phyloP scores from a whole-genome alignment of 2,888 invertebrate species.

The Parapristionchus giblindavisi region DNA sequence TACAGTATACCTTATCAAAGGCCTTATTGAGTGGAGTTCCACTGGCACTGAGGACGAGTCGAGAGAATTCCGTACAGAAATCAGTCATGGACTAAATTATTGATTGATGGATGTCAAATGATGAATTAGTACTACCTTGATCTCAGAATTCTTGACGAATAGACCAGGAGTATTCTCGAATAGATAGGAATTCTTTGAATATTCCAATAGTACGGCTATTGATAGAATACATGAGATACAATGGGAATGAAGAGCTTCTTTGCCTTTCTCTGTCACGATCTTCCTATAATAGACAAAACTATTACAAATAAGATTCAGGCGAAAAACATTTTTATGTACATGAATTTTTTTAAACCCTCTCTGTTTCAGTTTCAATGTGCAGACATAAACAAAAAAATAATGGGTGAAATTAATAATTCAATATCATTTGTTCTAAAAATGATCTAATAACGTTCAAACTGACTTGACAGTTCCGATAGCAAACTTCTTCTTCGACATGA shows the following conservation, averaged over 20 bases:
- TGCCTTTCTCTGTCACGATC: conserved; percentile 44
- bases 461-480: conserved; percentile 52
- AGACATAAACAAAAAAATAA: neutral
- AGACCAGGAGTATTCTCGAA: conserved; percentile 36
- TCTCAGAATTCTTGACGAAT: conserved; percentile 34
- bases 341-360: neutral
- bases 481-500: conserved; percentile 51
- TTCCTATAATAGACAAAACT: conserved; percentile 34
- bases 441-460: conserved; percentile 4
- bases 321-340: too few species aligned
- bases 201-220: conserved; percentile 26
- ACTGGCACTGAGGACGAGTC: conserved; percentile 31
- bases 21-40: conserved; percentile 33
- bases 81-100: conserved; percentile 27
- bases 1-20: conserved; percentile 32
- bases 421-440: neutral
- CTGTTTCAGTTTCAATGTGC: neutral
- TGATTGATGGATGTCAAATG: neutral
- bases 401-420: neutral
- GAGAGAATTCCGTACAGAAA: conserved; percentile 31
- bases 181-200: conserved; percentile 35
- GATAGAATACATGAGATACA: conserved; percentile 21
- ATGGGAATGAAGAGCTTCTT: conserved; percentile 49
- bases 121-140: conserved; percentile 16
- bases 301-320: neutral